These are phyloP conservation scores for Trigoniulus corallinus DNA, from an alignment of 1,140 invertebrate species.

Conservation along the genomic window DNA sequence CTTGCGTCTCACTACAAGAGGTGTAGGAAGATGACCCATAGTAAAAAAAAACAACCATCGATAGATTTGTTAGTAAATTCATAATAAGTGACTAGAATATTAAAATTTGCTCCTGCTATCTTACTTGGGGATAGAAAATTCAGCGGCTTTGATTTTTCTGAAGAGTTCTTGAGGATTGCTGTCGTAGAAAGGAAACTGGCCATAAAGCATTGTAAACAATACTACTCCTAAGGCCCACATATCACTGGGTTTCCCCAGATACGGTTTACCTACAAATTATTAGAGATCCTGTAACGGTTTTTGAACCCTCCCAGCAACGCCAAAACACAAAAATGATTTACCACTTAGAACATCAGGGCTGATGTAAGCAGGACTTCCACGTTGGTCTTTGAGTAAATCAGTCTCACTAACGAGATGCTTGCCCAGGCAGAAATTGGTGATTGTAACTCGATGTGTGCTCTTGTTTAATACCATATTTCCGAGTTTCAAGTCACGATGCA, in stretches of 20 bases:
- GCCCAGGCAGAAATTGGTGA: conserved; percentile 68
- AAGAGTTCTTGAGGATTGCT: conserved; percentile 58
- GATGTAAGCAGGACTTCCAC: conserved; percentile 69
- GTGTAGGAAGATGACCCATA: background rate
- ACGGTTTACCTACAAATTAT: conserved; percentile 29
- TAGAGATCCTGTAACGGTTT: conserved; percentile 5
- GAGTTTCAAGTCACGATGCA: conserved; percentile 63
- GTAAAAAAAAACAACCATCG: too few species aligned
- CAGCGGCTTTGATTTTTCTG: conserved; percentile 51
- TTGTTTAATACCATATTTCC: conserved; percentile 63
- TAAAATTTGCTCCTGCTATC: conserved; percentile 10
- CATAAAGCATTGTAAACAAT: conserved; percentile 67
- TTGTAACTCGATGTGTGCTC: conserved; percentile 44
- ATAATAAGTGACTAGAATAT: conserved; percentile 6
- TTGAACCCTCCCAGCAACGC: background rate
- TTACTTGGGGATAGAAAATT: conserved; percentile 46
- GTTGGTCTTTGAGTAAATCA: conserved; percentile 56
- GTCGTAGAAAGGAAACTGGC: conserved; percentile 75
- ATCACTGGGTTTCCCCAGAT: conserved; percentile 52
- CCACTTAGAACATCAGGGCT: conserved; percentile 66
- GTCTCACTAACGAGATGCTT: conserved; percentile 57
- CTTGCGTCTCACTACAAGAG: conserved; percentile 35
- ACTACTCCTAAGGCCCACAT: conserved; percentile 76
- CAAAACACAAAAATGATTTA: conserved; percentile 30
- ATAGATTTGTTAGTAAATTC: background rate